These are phyloP conservation scores for Dorcus hopei DNA, from an alignment of 2,888 invertebrate genomes.

Conservation along the genomic window DNA sequence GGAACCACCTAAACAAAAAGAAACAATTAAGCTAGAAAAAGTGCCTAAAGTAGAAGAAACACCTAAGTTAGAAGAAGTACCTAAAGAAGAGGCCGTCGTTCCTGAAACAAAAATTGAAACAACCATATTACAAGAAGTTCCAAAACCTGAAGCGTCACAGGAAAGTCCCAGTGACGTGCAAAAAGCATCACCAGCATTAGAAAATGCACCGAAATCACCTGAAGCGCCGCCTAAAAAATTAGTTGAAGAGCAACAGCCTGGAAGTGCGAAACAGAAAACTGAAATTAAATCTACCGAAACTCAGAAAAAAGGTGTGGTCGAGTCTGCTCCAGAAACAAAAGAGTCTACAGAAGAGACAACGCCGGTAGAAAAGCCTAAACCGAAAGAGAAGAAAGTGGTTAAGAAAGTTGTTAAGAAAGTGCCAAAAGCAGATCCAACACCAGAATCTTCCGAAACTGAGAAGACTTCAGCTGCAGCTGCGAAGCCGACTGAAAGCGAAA, in stretches of 20 bases:
- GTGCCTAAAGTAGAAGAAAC: conserved; percentile 15
- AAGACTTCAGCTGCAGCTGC: conserved; percentile 30
- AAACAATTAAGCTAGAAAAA: conserved; percentile 8
- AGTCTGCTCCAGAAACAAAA: neutral
- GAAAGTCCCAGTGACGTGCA: conserved; percentile 33
- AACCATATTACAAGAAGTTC: conserved; percentile 1
- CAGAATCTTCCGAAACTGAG: conserved; percentile 3
- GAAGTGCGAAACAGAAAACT: neutral
- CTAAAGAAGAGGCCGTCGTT: conserved; percentile 39
- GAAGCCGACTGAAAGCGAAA: conserved; percentile 13
- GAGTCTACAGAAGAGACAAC: neutral
- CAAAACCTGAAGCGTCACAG: conserved; percentile 18
- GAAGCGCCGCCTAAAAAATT: neutral
- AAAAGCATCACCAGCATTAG: conserved; percentile 27
- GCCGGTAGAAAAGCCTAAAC: neutral
- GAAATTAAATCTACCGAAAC: neutral
- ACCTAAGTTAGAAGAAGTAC: conserved; percentile 1
- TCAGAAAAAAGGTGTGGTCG: neutral
- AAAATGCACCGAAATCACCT: neutral
- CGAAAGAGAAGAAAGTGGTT: neutral
- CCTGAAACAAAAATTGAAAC: conserved; percentile 13
- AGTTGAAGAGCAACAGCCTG: neutral
- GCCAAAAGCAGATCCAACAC: conserved; percentile 8
- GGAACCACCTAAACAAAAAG: neutral
- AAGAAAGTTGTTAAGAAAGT: conserved; percentile 12